Conservation (phyloP, 2,888 invertebrate species). For the Drosophila austrosaltans region DNA sequence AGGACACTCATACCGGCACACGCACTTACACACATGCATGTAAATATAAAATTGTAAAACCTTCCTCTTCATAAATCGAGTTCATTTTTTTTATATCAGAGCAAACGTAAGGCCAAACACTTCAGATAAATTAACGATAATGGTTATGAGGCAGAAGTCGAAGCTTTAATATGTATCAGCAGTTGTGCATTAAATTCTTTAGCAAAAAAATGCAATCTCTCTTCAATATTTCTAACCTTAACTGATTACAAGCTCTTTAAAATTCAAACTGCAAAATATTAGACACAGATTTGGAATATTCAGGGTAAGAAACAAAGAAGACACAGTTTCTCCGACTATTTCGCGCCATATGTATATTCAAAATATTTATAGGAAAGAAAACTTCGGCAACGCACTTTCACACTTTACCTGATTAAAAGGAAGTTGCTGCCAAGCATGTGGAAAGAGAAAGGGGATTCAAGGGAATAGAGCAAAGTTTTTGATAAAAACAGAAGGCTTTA, state of each 20-base stretch:
- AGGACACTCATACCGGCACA: too few relatives aligned
- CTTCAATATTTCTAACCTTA: background rate
- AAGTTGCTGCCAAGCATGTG: slow-evolving; percentile 29
- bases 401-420: slow-evolving; percentile 54
- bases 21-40: slow-evolving; percentile 9
- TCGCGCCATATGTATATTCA: slow-evolving; percentile 48
- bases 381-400: slow-evolving; percentile 43
- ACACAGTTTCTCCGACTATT: slow-evolving; percentile 38
- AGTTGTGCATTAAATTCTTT: background rate
- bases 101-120: background rate
- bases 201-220: background rate
- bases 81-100: background rate
- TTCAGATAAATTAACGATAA: background rate
- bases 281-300: slow-evolving; percentile 30
- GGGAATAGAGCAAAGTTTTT: slow-evolving; percentile 58
- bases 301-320: background rate
- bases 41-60: background rate
- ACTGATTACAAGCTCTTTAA: slow-evolving; percentile 38
- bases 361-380: slow-evolving; percentile 49
- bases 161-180: background rate
- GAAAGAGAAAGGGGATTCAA: background rate
- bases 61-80: background rate
- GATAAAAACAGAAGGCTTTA: slow-evolving; percentile 66
- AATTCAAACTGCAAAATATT: slow-evolving; percentile 16
- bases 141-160: background rate